Percentiles rank a stretch among this genome's conserved stretches.
Conservation (phyloP, 2,113 vertebrate species). For the Chroicocephalus ridibundus region DNA sequence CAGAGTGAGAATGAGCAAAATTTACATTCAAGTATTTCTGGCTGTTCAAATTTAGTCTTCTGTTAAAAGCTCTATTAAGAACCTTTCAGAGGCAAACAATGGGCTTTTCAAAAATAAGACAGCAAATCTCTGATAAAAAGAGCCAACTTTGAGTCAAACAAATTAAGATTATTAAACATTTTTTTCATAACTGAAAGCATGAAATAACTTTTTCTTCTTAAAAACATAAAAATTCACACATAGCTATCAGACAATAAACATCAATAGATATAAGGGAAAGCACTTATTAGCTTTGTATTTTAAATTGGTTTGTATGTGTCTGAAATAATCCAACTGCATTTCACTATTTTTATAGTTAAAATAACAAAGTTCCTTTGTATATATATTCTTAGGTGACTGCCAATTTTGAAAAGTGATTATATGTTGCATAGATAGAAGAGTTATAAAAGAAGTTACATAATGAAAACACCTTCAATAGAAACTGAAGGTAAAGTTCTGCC, state of each 20-base stretch:
- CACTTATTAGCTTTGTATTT: constrained; percentile 18
- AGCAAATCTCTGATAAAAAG: constrained; percentile 31
- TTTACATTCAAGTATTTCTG: background rate
- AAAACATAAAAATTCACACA: constrained; percentile 13
- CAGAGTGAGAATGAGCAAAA: background rate
- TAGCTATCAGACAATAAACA: constrained; percentile 23
- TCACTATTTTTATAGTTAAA: background rate
- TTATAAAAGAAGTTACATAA: background rate
- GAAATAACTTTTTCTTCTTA: background rate
- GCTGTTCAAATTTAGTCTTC: constrained; percentile 25
- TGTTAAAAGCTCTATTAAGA: constrained; percentile 32
- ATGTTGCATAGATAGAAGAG: background rate
- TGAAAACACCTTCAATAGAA: background rate
- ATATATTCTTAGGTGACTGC: background rate
- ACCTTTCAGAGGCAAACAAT: constrained; percentile 38
- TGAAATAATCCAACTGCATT: background rate
- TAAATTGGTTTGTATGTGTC: background rate
- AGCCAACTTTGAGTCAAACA: background rate
- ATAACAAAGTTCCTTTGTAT: background rate
- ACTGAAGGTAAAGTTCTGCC: background rate
- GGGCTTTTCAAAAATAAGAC: constrained; percentile 42
- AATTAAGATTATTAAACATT: constrained; percentile 18
- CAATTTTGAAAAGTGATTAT: constrained; percentile 2
- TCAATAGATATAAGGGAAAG: constrained; percentile 1
- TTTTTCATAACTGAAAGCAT: background rate